These are phyloP conservation scores for Rotaria magnacalcarata DNA, from an alignment of 2,888 invertebrate genomes.

Conservation along the genomic window DNA sequence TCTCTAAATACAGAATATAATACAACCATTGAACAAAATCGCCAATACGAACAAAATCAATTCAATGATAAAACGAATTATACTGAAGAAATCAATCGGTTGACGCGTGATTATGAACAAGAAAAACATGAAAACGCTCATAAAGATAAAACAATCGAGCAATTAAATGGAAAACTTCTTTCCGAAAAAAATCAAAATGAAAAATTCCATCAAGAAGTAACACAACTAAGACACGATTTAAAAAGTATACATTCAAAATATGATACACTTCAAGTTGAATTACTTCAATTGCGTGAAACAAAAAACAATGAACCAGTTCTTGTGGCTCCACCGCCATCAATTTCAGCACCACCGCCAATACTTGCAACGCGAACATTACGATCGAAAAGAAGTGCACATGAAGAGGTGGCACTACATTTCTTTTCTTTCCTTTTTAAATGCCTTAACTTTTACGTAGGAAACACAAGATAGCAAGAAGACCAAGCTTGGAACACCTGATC, in stretches of 20 bases:
- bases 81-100: neutral
- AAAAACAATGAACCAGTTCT: neutral
- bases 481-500: neutral
- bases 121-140: neutral
- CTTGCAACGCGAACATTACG: neutral
- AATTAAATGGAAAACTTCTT: slow-evolving; percentile 7
- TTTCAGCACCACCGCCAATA: neutral
- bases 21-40: neutral
- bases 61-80: neutral
- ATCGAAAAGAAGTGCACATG: slow-evolving; percentile 14
- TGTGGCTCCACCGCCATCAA: neutral
- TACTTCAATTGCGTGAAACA: slow-evolving; percentile 3
- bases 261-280: slow-evolving; percentile 21
- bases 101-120: neutral
- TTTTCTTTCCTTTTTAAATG: neutral
- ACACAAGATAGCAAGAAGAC: neutral
- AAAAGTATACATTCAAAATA: neutral
- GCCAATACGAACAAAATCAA: slow-evolving; percentile 3
- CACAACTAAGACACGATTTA: neutral
- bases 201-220: slow-evolving; percentile 16
- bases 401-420: slow-evolving; percentile 1
- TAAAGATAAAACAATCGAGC: neutral
- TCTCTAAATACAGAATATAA: neutral
- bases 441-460: neutral
- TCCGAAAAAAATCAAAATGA: neutral